phyloP scores from a whole-genome alignment of 2,888 invertebrate species.

The Amblyteles armatorius region DNA sequence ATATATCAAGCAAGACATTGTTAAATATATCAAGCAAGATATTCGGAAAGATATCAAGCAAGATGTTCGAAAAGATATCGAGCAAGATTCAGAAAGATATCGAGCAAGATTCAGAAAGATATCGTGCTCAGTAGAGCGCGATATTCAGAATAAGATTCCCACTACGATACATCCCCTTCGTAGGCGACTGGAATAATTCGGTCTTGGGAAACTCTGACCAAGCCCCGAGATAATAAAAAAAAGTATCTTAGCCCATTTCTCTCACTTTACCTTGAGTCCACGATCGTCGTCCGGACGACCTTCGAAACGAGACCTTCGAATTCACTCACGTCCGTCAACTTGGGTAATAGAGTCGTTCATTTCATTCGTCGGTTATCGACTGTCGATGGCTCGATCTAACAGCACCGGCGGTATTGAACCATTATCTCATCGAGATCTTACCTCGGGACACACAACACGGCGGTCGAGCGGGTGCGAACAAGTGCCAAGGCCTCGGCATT shows the following conservation, averaged over 20 bases:
- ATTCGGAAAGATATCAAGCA: no score
- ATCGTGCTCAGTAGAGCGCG: no score
- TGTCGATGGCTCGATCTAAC: neutral
- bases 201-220: neutral
- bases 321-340: neutral
- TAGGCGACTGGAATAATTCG: neutral
- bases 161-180: neutral
- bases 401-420: neutral
- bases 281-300: neutral
- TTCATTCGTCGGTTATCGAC: neutral
- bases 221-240: neutral
- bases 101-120: no score
- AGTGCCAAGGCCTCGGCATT: slow-evolving; percentile 7
- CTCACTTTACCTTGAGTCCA: neutral
- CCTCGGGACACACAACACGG: neutral
- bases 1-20: no score
- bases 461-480: neutral
- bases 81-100: no score
- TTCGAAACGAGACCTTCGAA: neutral
- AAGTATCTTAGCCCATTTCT: neutral
- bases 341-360: neutral
- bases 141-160: neutral
- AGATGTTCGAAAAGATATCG: no score
- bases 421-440: slow-evolving; percentile 8
- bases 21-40: no score